Evolutionary conservation across 2,888 invertebrate genomes (phyloP).

Genomic region (Leucophenga montana): DNA sequence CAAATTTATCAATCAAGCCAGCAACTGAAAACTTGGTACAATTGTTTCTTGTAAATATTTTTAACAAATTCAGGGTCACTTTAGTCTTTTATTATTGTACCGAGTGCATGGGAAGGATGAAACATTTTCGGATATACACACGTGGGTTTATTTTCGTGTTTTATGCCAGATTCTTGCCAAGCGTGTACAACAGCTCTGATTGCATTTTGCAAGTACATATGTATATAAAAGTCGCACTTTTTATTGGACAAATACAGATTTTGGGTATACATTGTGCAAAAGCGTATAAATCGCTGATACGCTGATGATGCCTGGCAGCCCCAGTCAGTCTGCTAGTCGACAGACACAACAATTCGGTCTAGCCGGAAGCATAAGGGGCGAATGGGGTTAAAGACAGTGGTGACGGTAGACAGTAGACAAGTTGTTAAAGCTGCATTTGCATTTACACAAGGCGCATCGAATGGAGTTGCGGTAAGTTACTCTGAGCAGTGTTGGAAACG

Average conservation of each 20-base stretch:
- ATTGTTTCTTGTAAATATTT: no score
- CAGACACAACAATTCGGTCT: not conserved
- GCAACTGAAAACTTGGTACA: no score
- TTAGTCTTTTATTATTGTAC: no score
- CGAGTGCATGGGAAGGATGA: no score
- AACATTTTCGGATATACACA: no score
- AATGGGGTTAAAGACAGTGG: not conserved
- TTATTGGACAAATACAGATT: conserved; percentile 57
- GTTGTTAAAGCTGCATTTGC: conserved; percentile 10
- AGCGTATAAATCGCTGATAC: conserved; percentile 67
- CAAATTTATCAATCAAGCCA: no score
- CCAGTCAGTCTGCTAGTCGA: conserved; percentile 6
- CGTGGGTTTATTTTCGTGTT: no score
- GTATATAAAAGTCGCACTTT: conserved; percentile 7
- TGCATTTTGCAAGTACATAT: no score
- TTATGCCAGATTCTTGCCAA: not conserved
- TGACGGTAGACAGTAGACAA: conserved; percentile 28
- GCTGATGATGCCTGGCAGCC: conserved; percentile 47
- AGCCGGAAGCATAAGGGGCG: not conserved
- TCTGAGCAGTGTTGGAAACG: conserved; percentile 50
- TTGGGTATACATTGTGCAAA: conserved; percentile 50
- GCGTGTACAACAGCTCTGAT: not conserved
- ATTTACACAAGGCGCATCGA: not conserved
- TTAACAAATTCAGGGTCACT: no score
- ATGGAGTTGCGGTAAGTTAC: conserved; percentile 14